Percentiles rank a stretch among this genome's conserved stretches.
These are phyloP conservation scores for Acrocera orbiculus DNA, from an alignment of 2,888 invertebrate genomes.

Conservation along the genomic window DNA sequence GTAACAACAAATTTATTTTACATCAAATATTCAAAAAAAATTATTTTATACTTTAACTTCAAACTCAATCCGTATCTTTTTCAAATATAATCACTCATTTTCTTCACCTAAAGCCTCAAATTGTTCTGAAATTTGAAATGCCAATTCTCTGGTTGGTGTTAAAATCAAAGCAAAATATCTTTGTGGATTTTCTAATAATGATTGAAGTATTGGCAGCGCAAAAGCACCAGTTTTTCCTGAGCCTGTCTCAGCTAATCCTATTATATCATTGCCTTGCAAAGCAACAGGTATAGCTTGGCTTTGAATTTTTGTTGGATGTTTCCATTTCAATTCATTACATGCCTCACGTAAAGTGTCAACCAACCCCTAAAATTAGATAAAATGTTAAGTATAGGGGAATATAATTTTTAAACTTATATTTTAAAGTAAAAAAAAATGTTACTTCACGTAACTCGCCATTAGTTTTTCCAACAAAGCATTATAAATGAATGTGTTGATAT, in stretches of 20 bases:
- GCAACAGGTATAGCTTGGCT: conserved; percentile 84
- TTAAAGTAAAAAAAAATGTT: no score
- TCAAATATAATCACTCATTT: no score
- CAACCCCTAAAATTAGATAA: conserved; percentile 49
- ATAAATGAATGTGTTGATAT: no score
- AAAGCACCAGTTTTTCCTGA: conserved; percentile 90
- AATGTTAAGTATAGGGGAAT: conserved; percentile 7
- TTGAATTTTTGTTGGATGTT: conserved; percentile 85
- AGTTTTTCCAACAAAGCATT: background rate
- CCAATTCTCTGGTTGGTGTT: conserved; percentile 94
- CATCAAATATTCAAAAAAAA: no score
- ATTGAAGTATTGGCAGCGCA: conserved; percentile 87
- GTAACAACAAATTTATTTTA: no score
- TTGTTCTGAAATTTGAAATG: conserved; percentile 96
- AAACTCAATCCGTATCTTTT: no score
- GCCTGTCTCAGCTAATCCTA: conserved; percentile 59
- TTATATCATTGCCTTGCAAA: conserved; percentile 58
- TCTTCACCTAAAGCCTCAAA: conserved; percentile 82
- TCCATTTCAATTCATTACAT: conserved; percentile 87
- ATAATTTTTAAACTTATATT: no score
- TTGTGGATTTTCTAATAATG: conserved; percentile 78
- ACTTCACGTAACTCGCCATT: background rate
- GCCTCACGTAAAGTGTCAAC: conserved; percentile 81
- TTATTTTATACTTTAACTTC: no score
- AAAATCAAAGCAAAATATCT: conserved; percentile 82